Evolutionary conservation across 2,113 vertebrate species (phyloP).

Genomic region (Leucopsar rothschildi): DNA sequence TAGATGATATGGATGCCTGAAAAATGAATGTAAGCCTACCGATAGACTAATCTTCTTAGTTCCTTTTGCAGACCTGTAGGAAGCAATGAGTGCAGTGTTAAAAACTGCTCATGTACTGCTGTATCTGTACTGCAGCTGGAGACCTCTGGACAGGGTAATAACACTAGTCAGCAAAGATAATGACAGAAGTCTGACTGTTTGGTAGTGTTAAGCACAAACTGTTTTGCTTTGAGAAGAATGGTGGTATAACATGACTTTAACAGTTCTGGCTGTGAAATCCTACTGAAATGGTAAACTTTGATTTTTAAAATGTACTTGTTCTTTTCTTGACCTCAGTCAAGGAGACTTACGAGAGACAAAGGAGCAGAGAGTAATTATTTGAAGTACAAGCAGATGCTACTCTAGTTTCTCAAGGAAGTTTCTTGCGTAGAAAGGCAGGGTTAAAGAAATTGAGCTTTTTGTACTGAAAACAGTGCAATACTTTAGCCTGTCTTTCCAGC

Average conservation of each 20-base stretch:
- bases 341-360: background rate
- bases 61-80: background rate
- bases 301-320: conserved; percentile 9
- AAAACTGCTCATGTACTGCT: background rate
- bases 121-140: background rate
- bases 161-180: background rate
- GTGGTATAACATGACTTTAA: background rate
- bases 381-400: background rate
- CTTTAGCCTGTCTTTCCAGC: background rate
- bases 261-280: background rate
- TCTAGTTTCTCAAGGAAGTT: conserved; percentile 5
- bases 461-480: background rate
- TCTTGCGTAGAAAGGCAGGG: background rate
- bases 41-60: background rate
- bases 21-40: background rate
- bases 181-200: background rate
- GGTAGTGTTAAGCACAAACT: background rate
- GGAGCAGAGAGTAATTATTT: background rate
- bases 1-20: background rate
- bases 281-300: background rate
- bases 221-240: background rate
- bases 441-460: background rate
- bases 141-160: background rate
- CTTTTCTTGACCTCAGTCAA: conserved; percentile 8
- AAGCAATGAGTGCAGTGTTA: background rate